These are phyloP conservation scores for Triplophysa tibetana DNA, from an alignment of 2,113 vertebrate genomes.

Conservation along the genomic window DNA sequence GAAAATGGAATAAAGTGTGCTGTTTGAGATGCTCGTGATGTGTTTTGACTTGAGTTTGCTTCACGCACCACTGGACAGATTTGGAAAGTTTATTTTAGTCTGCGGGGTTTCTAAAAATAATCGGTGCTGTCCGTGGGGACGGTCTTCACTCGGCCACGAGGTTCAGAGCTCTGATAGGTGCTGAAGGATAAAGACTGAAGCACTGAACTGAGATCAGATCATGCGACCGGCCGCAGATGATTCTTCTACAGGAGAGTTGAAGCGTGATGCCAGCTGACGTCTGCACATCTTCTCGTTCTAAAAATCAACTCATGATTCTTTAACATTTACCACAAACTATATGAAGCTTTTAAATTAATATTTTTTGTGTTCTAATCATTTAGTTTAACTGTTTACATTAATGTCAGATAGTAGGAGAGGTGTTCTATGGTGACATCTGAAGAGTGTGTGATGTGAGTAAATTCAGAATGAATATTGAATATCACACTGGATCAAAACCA, in stretches of 20 bases:
- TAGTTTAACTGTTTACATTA: no score
- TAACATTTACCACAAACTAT: no score
- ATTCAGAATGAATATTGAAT: no score
- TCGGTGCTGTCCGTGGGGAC: background rate
- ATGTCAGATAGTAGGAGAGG: no score
- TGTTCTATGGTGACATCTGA: no score
- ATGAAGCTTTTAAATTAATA: no score
- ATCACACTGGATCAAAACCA: no score
- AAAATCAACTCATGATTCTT: background rate
- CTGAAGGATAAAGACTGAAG: conserved; percentile 1
- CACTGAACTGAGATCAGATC: background rate
- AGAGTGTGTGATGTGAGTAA: no score
- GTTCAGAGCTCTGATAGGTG: conserved; percentile 20
- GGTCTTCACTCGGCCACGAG: background rate
- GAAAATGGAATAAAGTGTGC: background rate
- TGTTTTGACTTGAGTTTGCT: conserved; percentile 21
- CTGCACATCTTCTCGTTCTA: background rate
- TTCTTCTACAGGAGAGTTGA: conserved; percentile 18
- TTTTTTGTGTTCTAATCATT: no score
- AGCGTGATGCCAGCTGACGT: conserved; percentile 19
- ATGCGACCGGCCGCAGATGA: conserved; percentile 5
- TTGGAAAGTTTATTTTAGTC: conserved; percentile 10
- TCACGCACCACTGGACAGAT: background rate
- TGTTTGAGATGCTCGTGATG: conserved; percentile 1
- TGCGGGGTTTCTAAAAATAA: conserved; percentile 6